Conservation (phyloP, 2,797 vertebrate genomes). For the Siniperca undulata region DNA sequence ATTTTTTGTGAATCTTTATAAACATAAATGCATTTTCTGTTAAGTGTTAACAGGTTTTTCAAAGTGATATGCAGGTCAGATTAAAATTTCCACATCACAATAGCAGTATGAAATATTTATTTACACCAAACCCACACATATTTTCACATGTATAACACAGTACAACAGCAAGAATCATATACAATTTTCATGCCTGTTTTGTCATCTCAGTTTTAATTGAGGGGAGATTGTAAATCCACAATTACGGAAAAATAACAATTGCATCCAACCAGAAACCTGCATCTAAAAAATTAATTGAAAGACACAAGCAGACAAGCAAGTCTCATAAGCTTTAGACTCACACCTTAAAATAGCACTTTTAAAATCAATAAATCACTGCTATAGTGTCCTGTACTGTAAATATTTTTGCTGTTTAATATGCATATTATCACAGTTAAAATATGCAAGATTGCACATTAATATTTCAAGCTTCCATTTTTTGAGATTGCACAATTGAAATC, state of each 20-base stretch:
- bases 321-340: background rate
- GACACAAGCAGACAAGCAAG: background rate
- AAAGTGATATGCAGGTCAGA: background rate
- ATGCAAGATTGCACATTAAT: conserved; percentile 6
- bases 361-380: conserved; percentile 7
- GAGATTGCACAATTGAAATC: conserved; percentile 31
- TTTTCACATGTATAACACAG: conserved; percentile 6
- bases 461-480: conserved; percentile 40
- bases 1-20: background rate
- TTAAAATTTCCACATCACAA: conserved; percentile 28
- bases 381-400: conserved; percentile 15
- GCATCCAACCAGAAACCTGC: background rate
- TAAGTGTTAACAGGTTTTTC: background rate
- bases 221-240: background rate
- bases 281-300: conserved; percentile 6
- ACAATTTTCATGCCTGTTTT: conserved; percentile 4
- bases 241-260: background rate
- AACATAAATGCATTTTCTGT: background rate
- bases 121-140: conserved; percentile 66
- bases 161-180: background rate
- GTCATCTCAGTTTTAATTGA: conserved; percentile 10
- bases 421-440: background rate
- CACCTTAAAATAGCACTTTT: background rate
- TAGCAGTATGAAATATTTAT: conserved; percentile 68
- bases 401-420: conserved; percentile 9